Percentiles rank a stretch among this genome's conserved stretches.
phyloP scores from a whole-genome alignment of 1,140 invertebrate genomes.

The Trichonephila inaurata region DNA sequence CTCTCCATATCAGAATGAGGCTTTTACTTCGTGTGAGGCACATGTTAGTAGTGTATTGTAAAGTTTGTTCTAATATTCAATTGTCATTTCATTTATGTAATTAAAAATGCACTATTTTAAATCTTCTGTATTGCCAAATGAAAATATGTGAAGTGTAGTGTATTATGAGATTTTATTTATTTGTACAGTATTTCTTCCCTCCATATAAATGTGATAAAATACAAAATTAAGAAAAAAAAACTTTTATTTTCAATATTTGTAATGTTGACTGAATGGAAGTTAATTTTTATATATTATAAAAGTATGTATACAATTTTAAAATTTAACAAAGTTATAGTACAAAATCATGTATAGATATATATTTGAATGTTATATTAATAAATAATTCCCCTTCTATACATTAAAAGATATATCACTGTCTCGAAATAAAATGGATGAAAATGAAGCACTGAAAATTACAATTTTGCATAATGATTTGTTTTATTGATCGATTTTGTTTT shows the following conservation, averaged over 20 bases:
- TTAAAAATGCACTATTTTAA: neutral
- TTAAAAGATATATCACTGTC: too few relatives aligned
- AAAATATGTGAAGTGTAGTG: neutral
- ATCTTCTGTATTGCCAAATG: neutral
- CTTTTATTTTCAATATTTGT: neutral
- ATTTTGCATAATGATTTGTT: too few relatives aligned
- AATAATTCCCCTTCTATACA: too few relatives aligned
- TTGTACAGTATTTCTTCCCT: conserved; percentile 10
- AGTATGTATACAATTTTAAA: neutral
- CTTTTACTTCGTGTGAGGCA: conserved; percentile 64
- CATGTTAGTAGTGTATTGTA: conserved; percentile 60
- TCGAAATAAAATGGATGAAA: too few relatives aligned
- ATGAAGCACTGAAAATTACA: too few relatives aligned
- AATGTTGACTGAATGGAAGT: neutral
- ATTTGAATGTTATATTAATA: too few relatives aligned
- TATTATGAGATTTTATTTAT: conserved; percentile 28
- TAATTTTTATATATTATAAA: neutral
- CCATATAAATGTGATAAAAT: neutral
- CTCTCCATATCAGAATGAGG: conserved; percentile 60
- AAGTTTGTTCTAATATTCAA: neutral
- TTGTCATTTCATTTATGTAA: neutral
- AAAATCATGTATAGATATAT: neutral
- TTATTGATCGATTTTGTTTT: too few relatives aligned
- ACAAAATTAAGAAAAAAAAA: neutral
- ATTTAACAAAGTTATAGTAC: neutral